Evolutionary conservation across 2,888 invertebrate species (phyloP).

Genomic region (Pristionchus fissidentatus): DNA sequence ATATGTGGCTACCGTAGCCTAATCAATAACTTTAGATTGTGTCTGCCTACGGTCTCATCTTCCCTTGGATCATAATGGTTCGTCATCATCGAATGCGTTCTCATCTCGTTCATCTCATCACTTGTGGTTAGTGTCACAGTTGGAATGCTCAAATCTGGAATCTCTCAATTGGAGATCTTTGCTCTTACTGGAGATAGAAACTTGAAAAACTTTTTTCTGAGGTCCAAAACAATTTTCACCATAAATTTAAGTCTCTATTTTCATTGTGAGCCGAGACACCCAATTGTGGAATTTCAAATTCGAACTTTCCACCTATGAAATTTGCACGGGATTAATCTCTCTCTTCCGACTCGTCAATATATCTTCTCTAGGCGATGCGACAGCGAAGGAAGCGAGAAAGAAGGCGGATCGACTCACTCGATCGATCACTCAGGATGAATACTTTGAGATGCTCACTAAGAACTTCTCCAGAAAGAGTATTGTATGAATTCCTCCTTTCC

Average conservation of each 20-base stretch:
- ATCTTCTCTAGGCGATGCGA: conserved; percentile 7
- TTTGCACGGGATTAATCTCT: too few species aligned
- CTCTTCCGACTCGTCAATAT: not conserved
- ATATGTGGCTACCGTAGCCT: not conserved
- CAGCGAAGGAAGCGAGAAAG: not conserved
- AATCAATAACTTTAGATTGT: conserved; percentile 19
- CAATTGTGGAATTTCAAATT: too few species aligned
- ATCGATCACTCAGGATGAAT: not conserved
- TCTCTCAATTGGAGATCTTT: not conserved
- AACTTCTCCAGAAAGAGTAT: not conserved
- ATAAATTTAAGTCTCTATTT: not conserved
- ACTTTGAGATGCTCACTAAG: not conserved
- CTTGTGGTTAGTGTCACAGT: conserved; percentile 21
- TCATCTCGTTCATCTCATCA: not conserved
- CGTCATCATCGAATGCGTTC: not conserved
- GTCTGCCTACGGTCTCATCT: conserved; percentile 16
- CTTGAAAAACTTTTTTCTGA: too few species aligned
- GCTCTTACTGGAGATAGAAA: too few species aligned
- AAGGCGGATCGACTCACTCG: not conserved
- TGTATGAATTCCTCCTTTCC: not conserved
- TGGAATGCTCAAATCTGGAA: too few species aligned
- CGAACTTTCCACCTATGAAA: too few species aligned
- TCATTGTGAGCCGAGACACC: too few species aligned
- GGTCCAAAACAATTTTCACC: not conserved
- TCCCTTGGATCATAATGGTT: conserved; percentile 38